Evolutionary conservation across 2,113 vertebrate genomes (phyloP).

Genomic region (Malurus alboscapulatus): DNA sequence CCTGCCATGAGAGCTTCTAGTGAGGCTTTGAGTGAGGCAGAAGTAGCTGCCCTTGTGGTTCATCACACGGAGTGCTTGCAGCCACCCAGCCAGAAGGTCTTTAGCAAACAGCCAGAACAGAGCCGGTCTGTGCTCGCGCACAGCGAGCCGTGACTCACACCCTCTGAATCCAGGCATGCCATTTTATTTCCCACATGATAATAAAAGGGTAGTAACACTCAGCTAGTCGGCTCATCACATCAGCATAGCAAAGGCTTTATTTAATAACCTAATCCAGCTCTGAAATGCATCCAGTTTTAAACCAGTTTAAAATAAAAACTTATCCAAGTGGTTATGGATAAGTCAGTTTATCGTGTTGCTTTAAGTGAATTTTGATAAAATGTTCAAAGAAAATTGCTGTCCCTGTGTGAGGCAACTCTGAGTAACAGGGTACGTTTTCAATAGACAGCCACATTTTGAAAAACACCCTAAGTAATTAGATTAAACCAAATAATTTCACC

Average conservation of each 20-base stretch:
- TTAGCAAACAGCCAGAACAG: not conserved
- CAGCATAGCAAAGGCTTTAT: conserved; percentile 59
- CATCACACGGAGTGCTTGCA: fast-evolving
- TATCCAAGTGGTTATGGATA: not conserved
- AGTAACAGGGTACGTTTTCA: conserved; percentile 36
- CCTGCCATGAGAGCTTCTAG: not conserved
- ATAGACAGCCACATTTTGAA: not conserved
- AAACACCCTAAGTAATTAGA: conserved; percentile 12
- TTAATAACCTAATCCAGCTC: conserved; percentile 44
- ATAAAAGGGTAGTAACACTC: not conserved
- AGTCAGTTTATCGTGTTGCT: conserved; percentile 50
- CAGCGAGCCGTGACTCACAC: not conserved
- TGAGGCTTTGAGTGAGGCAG: not conserved
- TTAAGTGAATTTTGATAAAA: conserved; percentile 53
- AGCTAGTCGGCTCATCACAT: conserved; percentile 25
- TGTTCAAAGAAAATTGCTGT: conserved; percentile 41
- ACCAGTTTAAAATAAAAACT: conserved; percentile 21
- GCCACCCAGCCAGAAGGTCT: not conserved
- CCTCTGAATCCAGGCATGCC: conserved; percentile 28
- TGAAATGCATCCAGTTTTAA: conserved; percentile 45
- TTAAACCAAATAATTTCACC: not conserved
- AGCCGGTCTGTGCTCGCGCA: not conserved
- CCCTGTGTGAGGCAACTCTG: conserved; percentile 42
- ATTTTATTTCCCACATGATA: conserved; percentile 56
- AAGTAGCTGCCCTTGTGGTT: not conserved